Percentiles rank a stretch among this genome's conserved stretches.
Conservation (phyloP, 2,888 invertebrate genomes). For the Morpho helenor region DNA sequence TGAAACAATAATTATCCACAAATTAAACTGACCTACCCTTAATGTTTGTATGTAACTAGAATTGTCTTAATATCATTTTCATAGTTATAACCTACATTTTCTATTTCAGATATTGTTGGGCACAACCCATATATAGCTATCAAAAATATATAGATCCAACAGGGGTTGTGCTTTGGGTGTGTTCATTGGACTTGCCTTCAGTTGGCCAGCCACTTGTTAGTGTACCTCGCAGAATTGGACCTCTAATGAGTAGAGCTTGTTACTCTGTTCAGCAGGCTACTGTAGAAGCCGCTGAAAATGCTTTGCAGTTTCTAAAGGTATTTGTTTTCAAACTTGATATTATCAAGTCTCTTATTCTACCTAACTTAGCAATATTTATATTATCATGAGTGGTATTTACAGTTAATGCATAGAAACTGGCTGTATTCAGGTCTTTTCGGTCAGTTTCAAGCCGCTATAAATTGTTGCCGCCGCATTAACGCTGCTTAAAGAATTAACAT, state of each 20-base stretch:
- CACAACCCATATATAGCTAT: slow-evolving; percentile 52
- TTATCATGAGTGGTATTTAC: too few relatives aligned
- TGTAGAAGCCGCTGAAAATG: slow-evolving; percentile 56
- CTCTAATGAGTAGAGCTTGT: slow-evolving; percentile 46
- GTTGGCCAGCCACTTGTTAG: slow-evolving; percentile 51
- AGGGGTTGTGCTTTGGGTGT: slow-evolving; percentile 50
- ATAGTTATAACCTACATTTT: neutral
- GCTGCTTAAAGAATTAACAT: too few relatives aligned
- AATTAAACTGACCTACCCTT: too few relatives aligned
- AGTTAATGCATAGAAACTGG: too few relatives aligned
- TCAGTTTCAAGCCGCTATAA: too few relatives aligned
- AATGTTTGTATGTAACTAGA: too few relatives aligned
- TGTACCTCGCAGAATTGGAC: slow-evolving; percentile 47
- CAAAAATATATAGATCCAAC: slow-evolving; percentile 46
- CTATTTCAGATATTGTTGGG: slow-evolving; percentile 57
- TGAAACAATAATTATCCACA: too few relatives aligned
- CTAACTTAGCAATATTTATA: too few relatives aligned
- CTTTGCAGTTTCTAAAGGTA: slow-evolving; percentile 57
- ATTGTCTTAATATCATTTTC: too few relatives aligned
- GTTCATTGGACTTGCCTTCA: slow-evolving; percentile 52
- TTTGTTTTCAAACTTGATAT: neutral
- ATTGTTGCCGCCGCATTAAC: too few relatives aligned
- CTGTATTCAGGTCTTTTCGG: too few relatives aligned
- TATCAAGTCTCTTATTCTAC: too few relatives aligned
- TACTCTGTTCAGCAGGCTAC: slow-evolving; percentile 50